These are phyloP conservation scores for Tonatia bakeri DNA, from an alignment of 2,113 vertebrate genomes.

Conservation along the genomic window DNA sequence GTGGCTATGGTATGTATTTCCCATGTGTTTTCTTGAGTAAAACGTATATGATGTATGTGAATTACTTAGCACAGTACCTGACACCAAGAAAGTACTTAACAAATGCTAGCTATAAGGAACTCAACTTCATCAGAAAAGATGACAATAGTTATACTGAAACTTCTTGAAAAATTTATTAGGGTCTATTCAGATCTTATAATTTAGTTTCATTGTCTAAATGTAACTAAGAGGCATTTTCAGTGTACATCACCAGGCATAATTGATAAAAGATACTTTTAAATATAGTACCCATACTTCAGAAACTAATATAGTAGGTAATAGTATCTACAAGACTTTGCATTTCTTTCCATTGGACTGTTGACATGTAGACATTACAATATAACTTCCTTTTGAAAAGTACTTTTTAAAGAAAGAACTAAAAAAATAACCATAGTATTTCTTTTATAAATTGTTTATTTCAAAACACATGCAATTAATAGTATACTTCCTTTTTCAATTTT, in stretches of 20 bases:
- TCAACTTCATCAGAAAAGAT: neutral
- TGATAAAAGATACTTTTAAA: neutral
- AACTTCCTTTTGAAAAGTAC: neutral
- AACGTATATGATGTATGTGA: neutral
- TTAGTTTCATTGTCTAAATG: neutral
- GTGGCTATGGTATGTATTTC: neutral
- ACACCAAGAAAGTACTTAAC: neutral
- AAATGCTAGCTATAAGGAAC: neutral
- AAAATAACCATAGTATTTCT: neutral
- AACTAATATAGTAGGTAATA: neutral
- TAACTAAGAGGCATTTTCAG: neutral
- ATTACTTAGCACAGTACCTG: neutral
- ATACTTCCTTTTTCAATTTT: neutral
- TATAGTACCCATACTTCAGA: neutral
- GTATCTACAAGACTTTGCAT: neutral
- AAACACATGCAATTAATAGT: neutral
- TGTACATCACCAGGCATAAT: neutral
- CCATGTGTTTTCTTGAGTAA: neutral
- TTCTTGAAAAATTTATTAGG: neutral
- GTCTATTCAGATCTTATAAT: neutral
- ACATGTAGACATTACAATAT: neutral
- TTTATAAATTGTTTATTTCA: slow-evolving; percentile 13
- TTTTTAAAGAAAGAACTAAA: neutral
- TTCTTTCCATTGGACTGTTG: neutral
- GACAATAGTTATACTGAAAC: neutral